A percentile compares a stretch with the other conserved stretches of the same genome.
Evolutionary conservation across 1,140 invertebrate genomes (phyloP).

Genomic region (Dinothrombium tinctorium): DNA sequence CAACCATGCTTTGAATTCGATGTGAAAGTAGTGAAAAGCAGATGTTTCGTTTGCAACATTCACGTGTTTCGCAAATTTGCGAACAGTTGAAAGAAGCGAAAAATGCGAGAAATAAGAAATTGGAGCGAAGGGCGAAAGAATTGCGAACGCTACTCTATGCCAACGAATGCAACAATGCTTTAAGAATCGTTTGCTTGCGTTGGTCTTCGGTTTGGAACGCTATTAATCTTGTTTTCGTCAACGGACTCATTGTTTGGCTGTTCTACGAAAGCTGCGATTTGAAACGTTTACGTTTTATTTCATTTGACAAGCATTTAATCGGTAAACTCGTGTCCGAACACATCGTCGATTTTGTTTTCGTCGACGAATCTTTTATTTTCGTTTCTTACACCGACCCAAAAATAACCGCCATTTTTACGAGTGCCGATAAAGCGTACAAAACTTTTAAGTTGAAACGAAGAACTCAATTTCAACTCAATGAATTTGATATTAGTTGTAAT

Average conservation of each 20-base stretch:
- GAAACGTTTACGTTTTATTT: conserved; percentile 6
- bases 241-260: conserved; percentile 9
- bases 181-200: no score
- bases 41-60: no score
- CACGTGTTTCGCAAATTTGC: no score
- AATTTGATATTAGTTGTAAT: background rate
- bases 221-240: conserved; percentile 7
- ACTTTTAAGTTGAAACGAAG: background rate
- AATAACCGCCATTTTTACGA: conserved; percentile 8
- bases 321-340: conserved; percentile 13
- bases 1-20: no score
- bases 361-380: conserved; percentile 10
- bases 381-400: conserved; percentile 14
- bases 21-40: no score
- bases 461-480: conserved; percentile 1
- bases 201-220: no score
- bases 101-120: no score
- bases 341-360: conserved; percentile 11
- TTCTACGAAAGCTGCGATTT: conserved; percentile 5
- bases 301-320: conserved; percentile 11
- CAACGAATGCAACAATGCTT: no score
- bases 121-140: no score
- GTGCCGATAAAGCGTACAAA: background rate
- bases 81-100: no score
- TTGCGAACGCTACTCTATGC: no score